Base-by-base conservation (phyloP, 2,797 vertebrate species). In the Chloroceryle amazona region DNA sequence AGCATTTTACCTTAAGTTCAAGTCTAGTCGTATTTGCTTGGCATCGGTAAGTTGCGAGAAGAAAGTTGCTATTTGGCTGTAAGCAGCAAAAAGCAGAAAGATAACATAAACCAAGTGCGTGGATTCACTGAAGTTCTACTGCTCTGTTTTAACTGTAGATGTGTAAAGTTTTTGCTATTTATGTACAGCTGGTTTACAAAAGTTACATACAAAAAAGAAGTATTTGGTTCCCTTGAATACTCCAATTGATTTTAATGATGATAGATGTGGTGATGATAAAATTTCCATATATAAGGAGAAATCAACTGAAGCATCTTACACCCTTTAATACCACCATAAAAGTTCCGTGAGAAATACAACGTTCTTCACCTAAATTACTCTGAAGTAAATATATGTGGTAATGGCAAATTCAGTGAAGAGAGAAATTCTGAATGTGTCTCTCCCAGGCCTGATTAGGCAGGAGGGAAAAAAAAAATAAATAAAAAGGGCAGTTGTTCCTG, bases 31-130 rank as follows among this genome's bases (percentile, higher is more conserved):
- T 99, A 91, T 99, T 99, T 80, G 99, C 99, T 96, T 99, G 99
- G 97, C 99, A 99, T 95, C 99, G 98, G 90, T 99, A 99, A 11
- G 99, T 99, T n/a, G 99, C 99, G 67, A 99, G 98, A 73, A 99
- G 99, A 93, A 99, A 99, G 97, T 99, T 99, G 79, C 99, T 99
- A 90, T 98, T 99, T 74, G 98, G 98, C 98, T 99, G 98, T 94
- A 96, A 97, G 96, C 29, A 75, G 9, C 0, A 63, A 31, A 55
- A 61, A 63, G 75, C 18, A 71, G 89, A 66, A 81, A 65, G 87
- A 39, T 20, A 72, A 74, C 10, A 57, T 10, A 58, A 54, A 94
- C 83, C 10, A 88, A 13, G 14, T 22, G 54, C n/a, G 8, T 75
- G 52, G 35, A 65, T 57, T 87, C 37, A 58, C 26, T 21, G 8